phyloP scores from a whole-genome alignment of 2,888 invertebrate species.

The Eulithis prunata region DNA sequence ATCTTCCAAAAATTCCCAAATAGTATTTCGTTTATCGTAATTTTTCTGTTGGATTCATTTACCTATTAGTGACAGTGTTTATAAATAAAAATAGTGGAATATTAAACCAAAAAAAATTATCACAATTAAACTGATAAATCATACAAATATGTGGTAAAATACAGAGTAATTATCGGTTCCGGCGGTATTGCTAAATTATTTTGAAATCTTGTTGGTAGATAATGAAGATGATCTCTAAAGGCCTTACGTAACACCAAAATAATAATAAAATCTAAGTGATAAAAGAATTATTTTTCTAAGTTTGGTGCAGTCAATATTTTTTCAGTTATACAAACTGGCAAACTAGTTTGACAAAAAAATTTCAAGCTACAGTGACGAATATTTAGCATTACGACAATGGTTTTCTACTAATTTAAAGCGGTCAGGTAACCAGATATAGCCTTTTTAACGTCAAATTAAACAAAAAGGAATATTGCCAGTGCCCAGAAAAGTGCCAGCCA shows the following conservation, averaged over 20 bases:
- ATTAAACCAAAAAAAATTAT: conserved; percentile 11
- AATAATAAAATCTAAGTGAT: background rate
- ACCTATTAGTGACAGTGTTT: conserved; percentile 12
- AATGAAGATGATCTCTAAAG: background rate
- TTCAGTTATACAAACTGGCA: background rate
- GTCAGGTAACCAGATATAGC: too few species aligned
- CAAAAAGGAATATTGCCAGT: background rate
- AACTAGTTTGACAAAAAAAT: background rate
- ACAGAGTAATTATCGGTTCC: background rate
- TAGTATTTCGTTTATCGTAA: conserved; percentile 13
- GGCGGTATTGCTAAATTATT: conserved; percentile 1
- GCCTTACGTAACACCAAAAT: background rate
- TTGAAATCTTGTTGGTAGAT: background rate
- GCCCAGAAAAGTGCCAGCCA: background rate
- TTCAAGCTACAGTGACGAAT: background rate
- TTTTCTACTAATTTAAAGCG: too few species aligned
- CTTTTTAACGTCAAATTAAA: too few species aligned
- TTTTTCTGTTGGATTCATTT: conserved; percentile 4
- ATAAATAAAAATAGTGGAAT: conserved; percentile 2
- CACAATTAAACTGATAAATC: conserved; percentile 26
- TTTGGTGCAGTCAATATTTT: background rate
- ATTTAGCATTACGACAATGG: background rate
- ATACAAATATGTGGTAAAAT: conserved; percentile 7
- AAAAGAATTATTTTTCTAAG: background rate
- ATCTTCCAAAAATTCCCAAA: conserved; percentile 43